Evolutionary conservation across 2,113 vertebrate species (phyloP).

Genomic region (Leuciscus idus): DNA sequence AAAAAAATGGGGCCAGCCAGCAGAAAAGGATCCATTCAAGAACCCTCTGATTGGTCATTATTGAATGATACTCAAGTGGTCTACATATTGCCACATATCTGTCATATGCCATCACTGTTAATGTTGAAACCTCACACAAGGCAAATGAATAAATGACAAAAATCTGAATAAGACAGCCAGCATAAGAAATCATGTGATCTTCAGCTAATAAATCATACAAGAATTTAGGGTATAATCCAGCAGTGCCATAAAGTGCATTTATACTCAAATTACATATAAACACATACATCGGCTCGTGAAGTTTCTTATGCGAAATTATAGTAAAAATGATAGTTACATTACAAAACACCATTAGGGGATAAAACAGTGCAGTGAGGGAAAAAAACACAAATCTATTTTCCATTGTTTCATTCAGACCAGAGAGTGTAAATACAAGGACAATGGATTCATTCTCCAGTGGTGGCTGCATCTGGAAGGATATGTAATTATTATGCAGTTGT

Average conservation of each 20-base stretch:
- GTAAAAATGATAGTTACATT: conserved; percentile 43
- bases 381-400: conserved; percentile 47
- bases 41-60: conserved; percentile 52
- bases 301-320: conserved; percentile 31
- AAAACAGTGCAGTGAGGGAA: conserved; percentile 35
- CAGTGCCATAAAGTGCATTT: conserved; percentile 65
- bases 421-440: conserved; percentile 46
- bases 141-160: conserved; percentile 54
- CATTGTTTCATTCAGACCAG: conserved; percentile 53
- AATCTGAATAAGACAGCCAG: conserved; percentile 49
- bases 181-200: conserved; percentile 47
- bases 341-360: conserved; percentile 44
- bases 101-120: conserved; percentile 58
- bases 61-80: conserved; percentile 53
- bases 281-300: conserved; percentile 61
- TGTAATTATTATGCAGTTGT: too few relatives aligned
- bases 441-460: conserved; percentile 45
- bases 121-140: conserved; percentile 50
- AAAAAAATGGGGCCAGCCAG: conserved; percentile 51
- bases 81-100: conserved; percentile 54
- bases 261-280: conserved; percentile 67
- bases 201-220: conserved; percentile 46
- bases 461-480: conserved; percentile 11
- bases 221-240: conserved; percentile 59
- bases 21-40: conserved; percentile 40